Conservation (phyloP, 2,888 invertebrate species). For the Leucoma salicis region DNA sequence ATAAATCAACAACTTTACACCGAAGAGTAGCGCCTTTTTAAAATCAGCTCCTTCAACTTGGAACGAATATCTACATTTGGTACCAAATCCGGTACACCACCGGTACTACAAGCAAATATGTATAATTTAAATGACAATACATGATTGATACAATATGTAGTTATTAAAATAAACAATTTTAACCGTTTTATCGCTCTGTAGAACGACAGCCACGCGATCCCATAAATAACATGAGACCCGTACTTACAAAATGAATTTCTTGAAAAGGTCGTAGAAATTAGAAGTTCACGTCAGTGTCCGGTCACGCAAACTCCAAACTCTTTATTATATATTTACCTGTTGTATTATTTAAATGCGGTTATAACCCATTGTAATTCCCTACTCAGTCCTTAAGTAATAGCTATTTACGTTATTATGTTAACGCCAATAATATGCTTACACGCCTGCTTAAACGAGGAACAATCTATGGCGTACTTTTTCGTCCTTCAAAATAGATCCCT, state of each 20-base stretch:
- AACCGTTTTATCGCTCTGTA: conserved; percentile 49
- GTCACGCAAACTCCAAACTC: conserved; percentile 67
- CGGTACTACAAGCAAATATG: too few relatives aligned
- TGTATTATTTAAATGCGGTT: conserved; percentile 51
- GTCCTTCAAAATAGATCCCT: too few relatives aligned
- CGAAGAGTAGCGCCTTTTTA: too few relatives aligned
- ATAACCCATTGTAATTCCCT: conserved; percentile 38
- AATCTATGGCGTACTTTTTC: too few relatives aligned
- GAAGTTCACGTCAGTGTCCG: conserved; percentile 67
- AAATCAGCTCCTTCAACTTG: too few relatives aligned
- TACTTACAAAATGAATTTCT: conserved; percentile 68
- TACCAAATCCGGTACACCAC: too few relatives aligned
- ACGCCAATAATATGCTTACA: conserved; percentile 32
- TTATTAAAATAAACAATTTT: conserved; percentile 51
- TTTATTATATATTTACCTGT: conserved; percentile 61
- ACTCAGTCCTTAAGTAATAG: conserved; percentile 28
- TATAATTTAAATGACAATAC: conserved; percentile 10
- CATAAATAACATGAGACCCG: conserved; percentile 53
- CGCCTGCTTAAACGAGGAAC: too few relatives aligned
- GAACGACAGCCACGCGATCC: conserved; percentile 58
- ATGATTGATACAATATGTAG: conserved; percentile 25
- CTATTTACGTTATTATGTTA: conserved; percentile 14
- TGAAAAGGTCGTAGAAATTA: conserved; percentile 79
- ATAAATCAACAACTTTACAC: too few relatives aligned
- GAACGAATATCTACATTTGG: too few relatives aligned